A percentile compares a stretch with the other conserved stretches of the same genome.
Conservation (phyloP, 2,797 vertebrate species). For the Poecilia wingei region DNA sequence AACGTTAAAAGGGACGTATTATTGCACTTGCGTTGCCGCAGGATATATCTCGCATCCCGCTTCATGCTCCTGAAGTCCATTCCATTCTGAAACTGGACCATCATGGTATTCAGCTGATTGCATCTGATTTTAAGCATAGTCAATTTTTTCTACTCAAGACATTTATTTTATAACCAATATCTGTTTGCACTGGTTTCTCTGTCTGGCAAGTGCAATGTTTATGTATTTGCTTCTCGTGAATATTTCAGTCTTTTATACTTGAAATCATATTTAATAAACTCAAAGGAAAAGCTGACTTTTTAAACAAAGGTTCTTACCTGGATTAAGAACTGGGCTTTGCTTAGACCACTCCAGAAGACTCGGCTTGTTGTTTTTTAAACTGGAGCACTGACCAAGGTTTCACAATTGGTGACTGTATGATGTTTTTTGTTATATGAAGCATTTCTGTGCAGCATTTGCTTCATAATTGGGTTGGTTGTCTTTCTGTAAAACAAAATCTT, state of each 20-base stretch:
- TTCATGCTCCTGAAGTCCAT: conserved; percentile 56
- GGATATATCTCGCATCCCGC: conserved; percentile 47
- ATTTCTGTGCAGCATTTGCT: not conserved
- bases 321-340: not conserved
- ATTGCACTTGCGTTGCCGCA: conserved; percentile 59
- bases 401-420: too few relatives aligned
- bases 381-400: too few relatives aligned
- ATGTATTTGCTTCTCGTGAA: not conserved
- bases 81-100: conserved; percentile 69
- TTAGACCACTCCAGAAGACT: not conserved
- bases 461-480: not conserved
- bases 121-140: conserved; percentile 56
- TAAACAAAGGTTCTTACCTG: not conserved
- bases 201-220: not conserved
- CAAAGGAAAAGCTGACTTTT: not conserved
- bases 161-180: conserved; percentile 32
- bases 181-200: not conserved
- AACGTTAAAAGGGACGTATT: conserved; percentile 61
- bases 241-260: not conserved
- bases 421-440: not conserved
- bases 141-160: conserved; percentile 40
- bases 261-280: not conserved
- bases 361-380: not conserved
- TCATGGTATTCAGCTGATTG: conserved; percentile 61
- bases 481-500: not conserved